phyloP scores from a whole-genome alignment of 2,888 invertebrate genomes.

The Masnerella sp. region DNA sequence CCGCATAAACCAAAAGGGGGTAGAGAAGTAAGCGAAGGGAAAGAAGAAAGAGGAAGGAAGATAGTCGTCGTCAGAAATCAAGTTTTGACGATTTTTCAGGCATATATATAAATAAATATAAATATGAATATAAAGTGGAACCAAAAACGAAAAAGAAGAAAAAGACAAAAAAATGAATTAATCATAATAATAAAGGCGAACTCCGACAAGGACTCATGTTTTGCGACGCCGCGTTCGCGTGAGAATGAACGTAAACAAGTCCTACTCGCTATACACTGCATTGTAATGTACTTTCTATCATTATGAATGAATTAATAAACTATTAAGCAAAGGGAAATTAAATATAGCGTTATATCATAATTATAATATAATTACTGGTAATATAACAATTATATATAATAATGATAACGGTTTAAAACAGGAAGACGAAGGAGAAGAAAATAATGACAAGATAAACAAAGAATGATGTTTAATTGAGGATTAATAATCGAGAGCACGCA shows the following conservation, averaged over 20 bases:
- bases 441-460: conserved; percentile 43
- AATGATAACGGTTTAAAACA: conserved; percentile 68
- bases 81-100: conserved; percentile 47
- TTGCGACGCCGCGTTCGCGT: conserved; percentile 63
- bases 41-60: conserved; percentile 23
- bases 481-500: conserved; percentile 71
- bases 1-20: conserved; percentile 1
- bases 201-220: conserved; percentile 61
- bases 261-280: conserved; percentile 68
- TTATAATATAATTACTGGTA: conserved; percentile 75
- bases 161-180: conserved; percentile 31
- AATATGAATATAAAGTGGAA: conserved; percentile 37
- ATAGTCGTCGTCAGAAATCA: conserved; percentile 42
- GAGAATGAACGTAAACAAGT: conserved; percentile 58
- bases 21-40: conserved; percentile 37
- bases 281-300: conserved; percentile 71
- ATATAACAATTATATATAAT: conserved; percentile 75
- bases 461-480: conserved; percentile 72
- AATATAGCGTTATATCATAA: conserved; percentile 76
- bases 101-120: conserved; percentile 44
- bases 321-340: conserved; percentile 64
- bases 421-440: conserved; percentile 16
- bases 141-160: conserved; percentile 33
- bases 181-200: conserved; percentile 47
- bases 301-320: conserved; percentile 69